Evolutionary conservation across 2,797 vertebrate genomes (phyloP).

Genomic region (Adrianichthys oophorus): DNA sequence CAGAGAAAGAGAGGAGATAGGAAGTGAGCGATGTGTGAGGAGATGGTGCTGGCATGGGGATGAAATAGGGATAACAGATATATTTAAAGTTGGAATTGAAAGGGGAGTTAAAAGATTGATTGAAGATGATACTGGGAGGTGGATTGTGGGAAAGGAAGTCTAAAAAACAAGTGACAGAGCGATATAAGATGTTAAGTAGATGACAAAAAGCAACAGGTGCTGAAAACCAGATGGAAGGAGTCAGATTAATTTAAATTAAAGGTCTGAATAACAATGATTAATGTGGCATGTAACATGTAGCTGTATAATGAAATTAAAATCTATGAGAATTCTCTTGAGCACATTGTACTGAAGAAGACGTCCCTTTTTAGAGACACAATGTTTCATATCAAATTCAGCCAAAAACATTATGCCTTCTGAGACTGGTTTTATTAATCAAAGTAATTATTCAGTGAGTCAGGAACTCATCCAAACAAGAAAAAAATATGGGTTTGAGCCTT

Average conservation of each 20-base stretch:
- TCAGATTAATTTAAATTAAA: conserved; percentile 58
- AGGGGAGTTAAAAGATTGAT: conserved; percentile 35
- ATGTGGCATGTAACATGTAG: conserved; percentile 50
- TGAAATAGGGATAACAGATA: conserved; percentile 56
- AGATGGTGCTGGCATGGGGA: conserved; percentile 54
- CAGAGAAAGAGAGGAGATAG: conserved; percentile 55
- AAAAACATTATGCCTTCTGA: conserved; percentile 47
- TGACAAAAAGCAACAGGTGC: conserved; percentile 44
- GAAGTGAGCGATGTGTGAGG: conserved; percentile 50
- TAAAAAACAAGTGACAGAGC: conserved; percentile 21
- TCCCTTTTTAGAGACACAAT: conserved; percentile 28
- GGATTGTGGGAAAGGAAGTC: conserved; percentile 34
- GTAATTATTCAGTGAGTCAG: conserved; percentile 68
- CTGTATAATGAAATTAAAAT: conserved; percentile 31
- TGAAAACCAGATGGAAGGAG: conserved; percentile 42
- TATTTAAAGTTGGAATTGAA: conserved; percentile 53
- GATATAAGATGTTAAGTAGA: conserved; percentile 24
- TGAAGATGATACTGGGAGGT: conserved; percentile 34
- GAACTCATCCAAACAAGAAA: conserved; percentile 63
- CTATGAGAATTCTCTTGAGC: conserved; percentile 31
- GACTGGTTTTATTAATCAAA: conserved; percentile 70
- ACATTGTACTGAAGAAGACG: conserved; percentile 13
- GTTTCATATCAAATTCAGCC: conserved; percentile 33
- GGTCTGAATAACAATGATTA: conserved; percentile 43
- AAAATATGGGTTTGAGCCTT: conserved; percentile 63